Evolutionary conservation across 2,113 vertebrate genomes (phyloP).

Genomic region (Alouatta palliata): DNA sequence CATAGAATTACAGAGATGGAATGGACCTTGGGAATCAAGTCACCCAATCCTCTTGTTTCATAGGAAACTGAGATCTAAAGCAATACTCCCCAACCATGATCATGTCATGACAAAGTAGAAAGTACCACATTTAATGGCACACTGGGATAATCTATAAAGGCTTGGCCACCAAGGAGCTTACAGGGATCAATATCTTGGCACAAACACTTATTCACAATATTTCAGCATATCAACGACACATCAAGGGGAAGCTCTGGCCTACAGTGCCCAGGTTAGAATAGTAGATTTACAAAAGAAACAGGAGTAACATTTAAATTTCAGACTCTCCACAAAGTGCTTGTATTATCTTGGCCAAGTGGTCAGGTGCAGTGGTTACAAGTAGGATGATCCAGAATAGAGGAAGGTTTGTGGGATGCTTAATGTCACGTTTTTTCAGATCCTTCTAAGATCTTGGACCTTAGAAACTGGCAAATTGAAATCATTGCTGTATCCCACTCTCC

Average conservation of each 20-base stretch:
- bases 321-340: not conserved
- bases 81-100: not conserved
- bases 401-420: not conserved
- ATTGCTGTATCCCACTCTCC: not conserved
- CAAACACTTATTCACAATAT: not conserved
- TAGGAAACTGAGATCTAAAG: conserved; percentile 7
- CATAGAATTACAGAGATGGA: conserved; percentile 25
- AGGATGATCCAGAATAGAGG: not conserved
- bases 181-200: not conserved
- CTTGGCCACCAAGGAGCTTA: not conserved
- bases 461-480: not conserved
- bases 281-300: not conserved
- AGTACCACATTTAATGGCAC: not conserved
- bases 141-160: not conserved
- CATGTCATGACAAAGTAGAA: not conserved
- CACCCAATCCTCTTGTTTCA: not conserved
- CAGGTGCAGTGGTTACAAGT: not conserved
- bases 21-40: conserved; percentile 31
- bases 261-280: not conserved
- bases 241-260: not conserved
- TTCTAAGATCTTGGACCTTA: not conserved
- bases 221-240: not conserved
- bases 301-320: not conserved
- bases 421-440: not conserved
- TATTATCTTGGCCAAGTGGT: not conserved